These are phyloP conservation scores for Mesorhabditis sp. DNA, from an alignment of 2,888 invertebrate genomes.

Conservation along the genomic window DNA sequence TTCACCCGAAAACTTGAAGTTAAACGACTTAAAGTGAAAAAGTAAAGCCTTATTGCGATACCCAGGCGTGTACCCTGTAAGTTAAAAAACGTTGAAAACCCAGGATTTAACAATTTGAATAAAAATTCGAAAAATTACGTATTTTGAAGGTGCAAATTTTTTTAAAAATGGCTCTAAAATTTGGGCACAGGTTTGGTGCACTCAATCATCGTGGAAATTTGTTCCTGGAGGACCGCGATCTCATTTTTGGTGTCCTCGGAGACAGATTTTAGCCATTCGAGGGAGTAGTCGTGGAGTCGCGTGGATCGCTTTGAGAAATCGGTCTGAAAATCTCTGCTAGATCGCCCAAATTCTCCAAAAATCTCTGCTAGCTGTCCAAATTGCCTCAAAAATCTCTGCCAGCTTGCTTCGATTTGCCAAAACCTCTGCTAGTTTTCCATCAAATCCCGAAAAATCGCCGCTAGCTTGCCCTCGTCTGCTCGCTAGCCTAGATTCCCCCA, in stretches of 20 bases:
- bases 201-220: not conserved
- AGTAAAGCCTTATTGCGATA: too few species aligned
- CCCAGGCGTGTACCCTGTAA: too few species aligned
- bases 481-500: not conserved
- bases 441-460: slow-evolving; percentile 4
- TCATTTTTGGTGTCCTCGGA: slow-evolving; percentile 35
- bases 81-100: too few species aligned
- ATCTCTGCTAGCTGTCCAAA: not conserved
- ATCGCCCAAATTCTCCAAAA: not conserved
- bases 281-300: slow-evolving; percentile 18
- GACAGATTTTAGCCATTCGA: slow-evolving; percentile 22
- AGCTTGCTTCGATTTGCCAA: too few species aligned
- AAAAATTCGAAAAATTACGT: too few species aligned
- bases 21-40: too few species aligned
- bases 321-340: slow-evolving; percentile 7
- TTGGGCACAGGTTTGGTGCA: not conserved
- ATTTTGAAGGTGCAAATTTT: too few species aligned
- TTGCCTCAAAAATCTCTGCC: too few species aligned
- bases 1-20: too few species aligned
- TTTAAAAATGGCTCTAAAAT: not conserved
- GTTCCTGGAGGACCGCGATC: slow-evolving; percentile 21
- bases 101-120: too few species aligned
- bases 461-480: slow-evolving; percentile 1
- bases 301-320: slow-evolving; percentile 26
- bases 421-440: not conserved